Base-by-base conservation (phyloP, 2,888 invertebrate species). In the Siphlonurus alternatus region DNA sequence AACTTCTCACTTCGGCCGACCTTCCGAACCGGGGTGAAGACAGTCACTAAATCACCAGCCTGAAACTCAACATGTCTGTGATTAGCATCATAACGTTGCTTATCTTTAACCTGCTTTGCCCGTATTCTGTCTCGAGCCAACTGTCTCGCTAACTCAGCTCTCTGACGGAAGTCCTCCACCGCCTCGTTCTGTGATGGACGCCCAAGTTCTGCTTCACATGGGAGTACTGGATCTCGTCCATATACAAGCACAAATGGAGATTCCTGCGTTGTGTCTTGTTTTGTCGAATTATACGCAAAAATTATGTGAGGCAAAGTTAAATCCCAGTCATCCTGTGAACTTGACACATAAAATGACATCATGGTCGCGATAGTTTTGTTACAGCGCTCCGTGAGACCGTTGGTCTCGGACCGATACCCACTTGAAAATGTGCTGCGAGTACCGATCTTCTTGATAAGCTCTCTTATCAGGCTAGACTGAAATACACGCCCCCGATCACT, bases 341-440 rank as follows among this genome's bases (percentile, higher is more conserved):
- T 22, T 7, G 63, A 63, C 7, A 69, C 67, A 53, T 67, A 70
- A 20, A 61, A 62, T 0, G 67, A 64, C 1, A 71, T 23, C 68
- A 69, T 68, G 5, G 64, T 62, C 0, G 66, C 66, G 3, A 71
- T 20, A 1, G 67, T 69, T 20, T 63, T 59, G 59, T 71, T 71
- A 38, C 68, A 66, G 2, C 67, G 53, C 64, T 71, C 71, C 0
- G 65, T 65, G 1, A 69, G 25, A 0, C 70, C 70, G 54, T 71
- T 70, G 0, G 25, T 25, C 18, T 66, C 51, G 0, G 69, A 69
- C 3, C 67, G 64, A 62, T 66, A 69, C 0, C 67, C 63, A 2
- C 66, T 63, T 15, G 70, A 69, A 19, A 64, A 67, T 2, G 51
- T 53, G 56, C 68, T 66, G 15, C 64, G 51, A 15, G 67, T 61